phyloP scores from a whole-genome alignment of 2,113 vertebrate species.

The Melanerpes aurifrons region DNA sequence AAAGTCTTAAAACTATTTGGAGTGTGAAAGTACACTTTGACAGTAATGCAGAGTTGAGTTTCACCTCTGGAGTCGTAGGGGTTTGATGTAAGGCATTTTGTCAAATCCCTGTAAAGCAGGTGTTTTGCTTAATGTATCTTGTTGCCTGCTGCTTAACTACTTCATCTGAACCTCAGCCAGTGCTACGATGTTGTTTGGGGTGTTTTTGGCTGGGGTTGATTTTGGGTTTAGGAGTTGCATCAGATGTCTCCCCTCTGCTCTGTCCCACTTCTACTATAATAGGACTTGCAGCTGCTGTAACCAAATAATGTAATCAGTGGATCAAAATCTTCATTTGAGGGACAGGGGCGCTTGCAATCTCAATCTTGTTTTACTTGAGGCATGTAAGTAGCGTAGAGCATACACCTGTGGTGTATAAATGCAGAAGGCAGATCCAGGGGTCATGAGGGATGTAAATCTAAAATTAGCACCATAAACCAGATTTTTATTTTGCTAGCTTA shows the following conservation, averaged over 20 bases:
- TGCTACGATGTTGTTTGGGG: neutral
- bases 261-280: neutral
- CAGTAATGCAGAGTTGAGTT: neutral
- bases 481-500: neutral
- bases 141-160: neutral
- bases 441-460: neutral
- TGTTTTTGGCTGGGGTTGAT: neutral
- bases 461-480: neutral
- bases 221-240: neutral
- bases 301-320: neutral
- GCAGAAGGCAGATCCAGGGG: neutral
- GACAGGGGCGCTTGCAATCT: neutral
- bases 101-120: neutral
- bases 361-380: neutral
- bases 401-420: neutral
- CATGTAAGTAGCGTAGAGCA: neutral
- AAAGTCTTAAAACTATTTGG: neutral
- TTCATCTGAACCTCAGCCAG: neutral
- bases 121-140: neutral
- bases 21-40: neutral
- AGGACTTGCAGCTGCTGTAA: neutral
- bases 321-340: neutral
- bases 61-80: neutral
- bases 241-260: neutral
- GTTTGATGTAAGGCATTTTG: neutral